These are phyloP conservation scores for Campylomormyrus tamandua DNA, from an alignment of 2,113 vertebrate species.

Conservation along the genomic window DNA sequence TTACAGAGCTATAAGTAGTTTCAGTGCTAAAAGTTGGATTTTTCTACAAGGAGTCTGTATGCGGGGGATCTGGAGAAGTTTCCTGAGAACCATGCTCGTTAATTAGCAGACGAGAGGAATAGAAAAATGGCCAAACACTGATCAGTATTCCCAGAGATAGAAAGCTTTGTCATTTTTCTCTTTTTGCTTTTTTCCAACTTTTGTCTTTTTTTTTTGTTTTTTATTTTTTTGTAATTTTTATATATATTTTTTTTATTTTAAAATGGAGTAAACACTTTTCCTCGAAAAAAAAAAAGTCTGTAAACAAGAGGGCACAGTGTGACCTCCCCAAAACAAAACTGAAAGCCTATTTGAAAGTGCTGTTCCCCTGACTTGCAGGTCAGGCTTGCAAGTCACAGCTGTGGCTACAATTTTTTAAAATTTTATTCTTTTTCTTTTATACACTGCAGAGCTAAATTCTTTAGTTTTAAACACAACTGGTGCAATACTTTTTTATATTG, in stretches of 20 bases:
- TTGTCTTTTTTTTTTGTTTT: conserved; percentile 27
- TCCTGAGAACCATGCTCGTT: conserved; percentile 99
- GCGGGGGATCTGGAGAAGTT: conserved; percentile 82
- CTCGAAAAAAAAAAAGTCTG: conserved; percentile 84
- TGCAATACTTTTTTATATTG: conserved; percentile 92
- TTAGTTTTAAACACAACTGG: conserved; percentile 94
- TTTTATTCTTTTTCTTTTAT: conserved; percentile 42
- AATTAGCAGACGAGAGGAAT: conserved; percentile 90
- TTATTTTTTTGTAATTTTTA: conserved; percentile 49
- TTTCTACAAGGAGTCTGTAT: conserved; percentile 87
- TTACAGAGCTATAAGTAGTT: conserved; percentile 87
- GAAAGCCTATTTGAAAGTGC: conserved; percentile 99
- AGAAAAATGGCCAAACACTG: conserved; percentile 93
- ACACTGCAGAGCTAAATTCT: conserved; percentile 95
- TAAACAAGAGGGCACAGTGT: conserved; percentile 91
- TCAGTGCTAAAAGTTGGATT: conserved; percentile 97
- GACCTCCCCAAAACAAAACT: conserved; percentile 85
- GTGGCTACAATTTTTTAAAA: conserved; percentile 78
- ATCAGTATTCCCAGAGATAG: conserved; percentile 99
- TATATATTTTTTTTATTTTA: conserved; percentile 63
- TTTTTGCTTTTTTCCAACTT: conserved; percentile 13
- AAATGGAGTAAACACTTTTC: conserved; percentile 94
- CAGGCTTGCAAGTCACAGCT: conserved; percentile 93
- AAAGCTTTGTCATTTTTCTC: conserved; percentile 77
- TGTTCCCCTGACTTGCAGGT: conserved; percentile 83